phyloP scores from a whole-genome alignment of 1,140 invertebrate genomes.

The Eueides isabella region DNA sequence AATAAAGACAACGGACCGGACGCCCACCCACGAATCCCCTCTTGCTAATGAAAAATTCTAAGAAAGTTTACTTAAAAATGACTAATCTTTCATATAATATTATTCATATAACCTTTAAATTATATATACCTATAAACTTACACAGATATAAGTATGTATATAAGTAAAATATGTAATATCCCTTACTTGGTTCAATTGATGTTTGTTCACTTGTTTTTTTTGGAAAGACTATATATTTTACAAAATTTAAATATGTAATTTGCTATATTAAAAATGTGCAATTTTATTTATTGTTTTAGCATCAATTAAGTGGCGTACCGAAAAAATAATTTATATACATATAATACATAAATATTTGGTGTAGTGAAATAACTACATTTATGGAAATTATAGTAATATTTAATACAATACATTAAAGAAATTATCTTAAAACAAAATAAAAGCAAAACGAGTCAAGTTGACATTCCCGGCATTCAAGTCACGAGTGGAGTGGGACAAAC shows the following conservation, averaged over 20 bases:
- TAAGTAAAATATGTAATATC: background rate
- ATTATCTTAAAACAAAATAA: constrained; percentile 21
- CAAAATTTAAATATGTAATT: no score
- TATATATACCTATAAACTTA: background rate
- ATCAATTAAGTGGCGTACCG: no score
- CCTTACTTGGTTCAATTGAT: no score
- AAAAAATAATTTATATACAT: no score
- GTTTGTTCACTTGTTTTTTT: no score
- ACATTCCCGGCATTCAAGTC: constrained; percentile 44
- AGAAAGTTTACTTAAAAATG: constrained; percentile 59
- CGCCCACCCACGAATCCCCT: constrained; percentile 71
- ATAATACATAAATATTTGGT: background rate
- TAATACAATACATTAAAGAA: background rate
- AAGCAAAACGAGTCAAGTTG: constrained; percentile 37
- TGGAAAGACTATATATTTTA: no score
- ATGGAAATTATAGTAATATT: background rate
- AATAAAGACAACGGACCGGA: constrained; percentile 61
- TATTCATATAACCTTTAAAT: background rate
- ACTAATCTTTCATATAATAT: constrained; percentile 50
- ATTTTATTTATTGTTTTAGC: no score
- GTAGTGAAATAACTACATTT: background rate
- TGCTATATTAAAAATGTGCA: no score
- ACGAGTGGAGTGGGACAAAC: constrained; percentile 45
- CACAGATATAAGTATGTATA: background rate
- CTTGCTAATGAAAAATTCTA: constrained; percentile 62